Base-by-base conservation (phyloP, 2,888 invertebrate genomes). In the Erebia palarica region DNA sequence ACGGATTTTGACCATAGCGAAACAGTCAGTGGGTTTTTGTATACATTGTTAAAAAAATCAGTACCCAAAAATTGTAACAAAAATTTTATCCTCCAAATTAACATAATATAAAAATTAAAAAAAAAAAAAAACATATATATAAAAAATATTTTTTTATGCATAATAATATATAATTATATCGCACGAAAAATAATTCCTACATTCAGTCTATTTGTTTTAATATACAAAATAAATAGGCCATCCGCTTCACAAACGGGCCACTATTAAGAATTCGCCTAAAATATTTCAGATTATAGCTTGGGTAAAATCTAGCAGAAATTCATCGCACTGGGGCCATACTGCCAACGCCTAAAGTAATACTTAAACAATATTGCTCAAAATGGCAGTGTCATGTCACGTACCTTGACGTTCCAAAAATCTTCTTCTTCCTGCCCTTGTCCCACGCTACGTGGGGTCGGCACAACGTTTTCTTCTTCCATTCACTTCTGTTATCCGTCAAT, bases 161-260 rank as follows among this genome's bases (percentile, higher is more conserved):
- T 47, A 61, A 16, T 53, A 57, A 57, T 58, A n/a, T n/a, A n/a
- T 27, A 21, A 14, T 13, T 36, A 47, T 47, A 16, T 18, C 65
- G 44, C 65, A 58, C 47, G 21, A 49, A 74, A 74, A 73, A 70
- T 66, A 74, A 74, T 66, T 49, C 73, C 74, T 74, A 74, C 63
- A 63, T 57, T 85, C 87, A 87, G 85, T 88, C 86, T 86, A 85
- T 84, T 76, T 80, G 75, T 81, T 84, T 85, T 85, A 72, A 75
- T 78, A 82, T 83, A 84, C 79, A 81, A 81, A 80, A 81, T 88
- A 81, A 80, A 81, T 88, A 88, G 88, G 88, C 87, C 88, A 77
- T 82, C 77, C 75, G 78, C 80, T 81, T 68, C 63, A 68, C 60
- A 76, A 76, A 75, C 76, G 73, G 65, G 70, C 63, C 71, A 59